These are phyloP conservation scores for Procambarus clarkii DNA, from an alignment of 1,140 invertebrate genomes.

Conservation along the genomic window DNA sequence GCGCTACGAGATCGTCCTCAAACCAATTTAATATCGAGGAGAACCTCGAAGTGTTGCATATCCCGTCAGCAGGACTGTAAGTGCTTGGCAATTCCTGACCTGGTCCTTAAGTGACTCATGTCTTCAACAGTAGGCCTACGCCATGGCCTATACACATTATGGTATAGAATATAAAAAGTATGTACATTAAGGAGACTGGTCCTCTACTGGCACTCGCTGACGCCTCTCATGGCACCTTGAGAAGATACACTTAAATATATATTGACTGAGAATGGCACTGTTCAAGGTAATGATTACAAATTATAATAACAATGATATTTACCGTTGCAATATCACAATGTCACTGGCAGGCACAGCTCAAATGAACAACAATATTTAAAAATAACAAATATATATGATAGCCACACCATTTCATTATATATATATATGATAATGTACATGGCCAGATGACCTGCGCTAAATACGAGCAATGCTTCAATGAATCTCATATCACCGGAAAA, in stretches of 20 bases:
- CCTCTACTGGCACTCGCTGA: background rate
- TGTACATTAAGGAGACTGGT: background rate
- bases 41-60: no score
- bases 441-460: background rate
- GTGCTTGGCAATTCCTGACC: no score
- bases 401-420: background rate
- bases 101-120: background rate
- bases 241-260: background rate
- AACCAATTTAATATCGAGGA: no score
- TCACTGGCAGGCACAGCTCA: background rate
- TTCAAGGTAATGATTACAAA: background rate
- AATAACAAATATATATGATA: background rate
- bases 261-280: background rate
- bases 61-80: no score
- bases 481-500: background rate
- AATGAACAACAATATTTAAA: no score
- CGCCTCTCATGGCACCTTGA: background rate
- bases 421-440: background rate
- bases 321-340: slow-evolving; percentile 32
- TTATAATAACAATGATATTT: background rate
- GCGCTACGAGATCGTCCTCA: no score
- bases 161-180: background rate
- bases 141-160: background rate
- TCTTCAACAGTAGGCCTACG: background rate
- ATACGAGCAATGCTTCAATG: background rate